Base-by-base conservation (phyloP, 2,797 vertebrate species). In the Manis crassicaudata region DNA sequence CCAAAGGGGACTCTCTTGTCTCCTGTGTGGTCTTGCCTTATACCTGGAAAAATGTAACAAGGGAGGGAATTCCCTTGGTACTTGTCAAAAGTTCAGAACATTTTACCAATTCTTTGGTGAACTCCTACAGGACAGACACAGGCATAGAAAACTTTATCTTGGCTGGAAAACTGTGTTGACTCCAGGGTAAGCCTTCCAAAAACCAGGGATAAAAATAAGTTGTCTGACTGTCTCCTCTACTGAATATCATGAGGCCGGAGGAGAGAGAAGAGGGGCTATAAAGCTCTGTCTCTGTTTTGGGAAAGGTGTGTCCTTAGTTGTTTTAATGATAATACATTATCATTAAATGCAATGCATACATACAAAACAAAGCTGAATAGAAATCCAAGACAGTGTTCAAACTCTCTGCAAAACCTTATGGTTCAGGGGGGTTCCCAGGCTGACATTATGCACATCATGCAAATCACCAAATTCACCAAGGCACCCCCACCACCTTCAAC, bases 191-290 rank as follows among this genome's bases (percentile, higher is more conserved):
- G 65, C 56, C 80, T 95, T 88, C 85, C 40, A 90, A 88, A 90
- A 94, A 73, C 68, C 62, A 73, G 56, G 46, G 80, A 80, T 76
- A 92, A 94, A 96, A 94, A 94, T 83, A 92, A 43, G 63, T 79
- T 7, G 37, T 65, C 77, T 92, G 46, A 11, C 46, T 11, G 60
- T 63, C 82, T 94, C 90, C 46, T 94, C 81, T 85, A 7, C 58
- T 43, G 37, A 87, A 50, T 52, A 94, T 50, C 11, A 9, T 68
- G 46, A 85, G 77, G 18, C 70, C 52, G 58, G 68, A 67, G 37
- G 37, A 76, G 40, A 96, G 56, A 92, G 60, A 80, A 56, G 35
- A 73, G 68, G 25, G 40, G 32, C 50, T 90, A 5, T 54, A 75
- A 70, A 56, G 43, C 40, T 65, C 37, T 92, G 17, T 80, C 43